Evolutionary conservation across 2,888 invertebrate species (phyloP).

Genomic region (Agonum fuliginosum): DNA sequence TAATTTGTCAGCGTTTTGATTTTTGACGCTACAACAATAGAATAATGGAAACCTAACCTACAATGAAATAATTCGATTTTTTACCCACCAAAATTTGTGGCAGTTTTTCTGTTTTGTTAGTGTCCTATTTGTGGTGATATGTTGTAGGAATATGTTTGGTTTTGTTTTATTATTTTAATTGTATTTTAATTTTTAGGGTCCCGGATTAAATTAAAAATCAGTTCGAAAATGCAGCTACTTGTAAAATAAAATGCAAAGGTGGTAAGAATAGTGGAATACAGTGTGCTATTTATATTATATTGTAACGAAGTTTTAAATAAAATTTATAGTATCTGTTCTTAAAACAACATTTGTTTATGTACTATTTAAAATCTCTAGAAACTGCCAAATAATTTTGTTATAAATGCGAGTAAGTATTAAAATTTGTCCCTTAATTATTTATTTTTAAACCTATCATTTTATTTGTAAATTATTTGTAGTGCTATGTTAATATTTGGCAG

Average conservation of each 20-base stretch:
- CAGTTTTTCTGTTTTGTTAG: constrained; percentile 11
- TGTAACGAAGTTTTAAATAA: constrained; percentile 28
- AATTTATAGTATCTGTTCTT: not conserved
- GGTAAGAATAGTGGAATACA: constrained; percentile 50
- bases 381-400: too few relatives aligned
- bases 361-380: not conserved
- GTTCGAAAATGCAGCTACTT: constrained; percentile 40
- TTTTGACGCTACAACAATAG: not conserved
- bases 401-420: too few relatives aligned
- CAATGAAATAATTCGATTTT: not conserved
- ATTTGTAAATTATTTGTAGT: constrained; percentile 13
- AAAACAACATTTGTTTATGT: not conserved
- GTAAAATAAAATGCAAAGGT: constrained; percentile 32
- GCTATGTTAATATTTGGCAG: not conserved
- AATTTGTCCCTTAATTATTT: constrained; percentile 16
- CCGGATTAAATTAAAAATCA: constrained; percentile 37
- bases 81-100: not conserved
- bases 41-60: constrained; percentile 1
- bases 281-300: constrained; percentile 23
- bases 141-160: constrained; percentile 39
- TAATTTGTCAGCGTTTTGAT: not conserved
- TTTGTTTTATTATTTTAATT: constrained; percentile 56
- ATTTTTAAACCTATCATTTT: not conserved
- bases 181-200: constrained; percentile 57
- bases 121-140: constrained; percentile 18